phyloP scores from a whole-genome alignment of 2,888 invertebrate species.

The Latrodectus elegans region DNA sequence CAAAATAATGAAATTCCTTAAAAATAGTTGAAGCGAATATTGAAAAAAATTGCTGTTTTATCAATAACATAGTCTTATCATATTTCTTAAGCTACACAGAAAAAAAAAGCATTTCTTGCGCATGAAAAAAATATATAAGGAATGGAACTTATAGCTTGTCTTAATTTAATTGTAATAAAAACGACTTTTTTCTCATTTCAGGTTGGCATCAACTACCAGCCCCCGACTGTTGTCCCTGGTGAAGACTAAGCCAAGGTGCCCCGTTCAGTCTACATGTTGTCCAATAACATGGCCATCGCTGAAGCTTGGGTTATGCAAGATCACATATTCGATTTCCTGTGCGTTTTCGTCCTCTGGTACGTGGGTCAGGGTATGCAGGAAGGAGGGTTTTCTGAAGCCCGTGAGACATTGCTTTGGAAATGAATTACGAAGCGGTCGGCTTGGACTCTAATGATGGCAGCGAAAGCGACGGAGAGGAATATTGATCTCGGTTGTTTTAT shows the following conservation, averaged over 20 bases:
- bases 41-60: too few relatives aligned
- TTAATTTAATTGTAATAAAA: too few relatives aligned
- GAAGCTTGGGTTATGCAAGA: slow-evolving; percentile 97
- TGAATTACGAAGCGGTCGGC: slow-evolving; percentile 76
- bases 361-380: slow-evolving; percentile 78
- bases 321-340: slow-evolving; percentile 97
- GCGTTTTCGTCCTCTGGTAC: slow-evolving; percentile 96
- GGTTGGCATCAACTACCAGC: too few relatives aligned
- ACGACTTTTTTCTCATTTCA: slow-evolving; percentile 7
- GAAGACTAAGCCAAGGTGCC: slow-evolving; percentile 86
- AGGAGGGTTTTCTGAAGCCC: slow-evolving; percentile 76
- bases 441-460: slow-evolving; percentile 71
- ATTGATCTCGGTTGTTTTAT: slow-evolving; percentile 18
- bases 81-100: too few relatives aligned
- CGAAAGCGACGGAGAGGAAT: slow-evolving; percentile 71
- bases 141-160: too few relatives aligned
- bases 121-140: too few relatives aligned
- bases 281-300: slow-evolving; percentile 95
- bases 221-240: slow-evolving; percentile 82
- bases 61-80: too few relatives aligned
- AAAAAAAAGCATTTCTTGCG: too few relatives aligned
- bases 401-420: slow-evolving; percentile 76
- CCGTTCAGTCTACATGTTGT: slow-evolving; percentile 88
- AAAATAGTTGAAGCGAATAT: too few relatives aligned
- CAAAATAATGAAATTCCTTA: too few relatives aligned